phyloP scores from a whole-genome alignment of 2,888 invertebrate genomes.

The Acholoe squamosa region DNA sequence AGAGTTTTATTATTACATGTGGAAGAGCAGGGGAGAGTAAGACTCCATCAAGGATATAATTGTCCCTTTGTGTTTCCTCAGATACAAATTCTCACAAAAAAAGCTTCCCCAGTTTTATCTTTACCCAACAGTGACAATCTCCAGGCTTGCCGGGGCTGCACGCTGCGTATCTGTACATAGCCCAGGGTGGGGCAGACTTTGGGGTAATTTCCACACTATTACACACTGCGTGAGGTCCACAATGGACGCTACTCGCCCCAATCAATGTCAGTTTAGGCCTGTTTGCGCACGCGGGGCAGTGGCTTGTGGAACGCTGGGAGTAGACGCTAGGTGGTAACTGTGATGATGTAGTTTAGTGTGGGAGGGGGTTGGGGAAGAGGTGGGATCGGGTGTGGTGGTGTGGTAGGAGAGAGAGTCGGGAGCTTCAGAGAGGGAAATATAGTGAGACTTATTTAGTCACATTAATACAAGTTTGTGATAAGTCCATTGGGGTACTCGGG shows the following conservation, averaged over 20 bases:
- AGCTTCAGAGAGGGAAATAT: not conserved
- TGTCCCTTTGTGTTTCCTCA: not conserved
- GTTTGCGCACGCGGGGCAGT: constrained; percentile 23
- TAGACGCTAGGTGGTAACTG: not conserved
- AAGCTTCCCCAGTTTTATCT: constrained; percentile 11
- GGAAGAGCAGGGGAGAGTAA: not conserved
- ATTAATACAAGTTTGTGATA: too few relatives aligned
- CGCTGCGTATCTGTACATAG: not conserved
- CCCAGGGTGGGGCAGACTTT: not conserved
- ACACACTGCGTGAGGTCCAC: constrained; percentile 41
- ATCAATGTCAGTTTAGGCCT: constrained; percentile 32
- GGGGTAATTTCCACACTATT: constrained; percentile 30
- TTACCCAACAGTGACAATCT: not conserved
- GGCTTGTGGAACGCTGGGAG: not conserved
- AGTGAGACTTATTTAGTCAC: too few relatives aligned
- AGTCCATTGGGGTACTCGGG: too few relatives aligned
- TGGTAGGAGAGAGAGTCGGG: not conserved
- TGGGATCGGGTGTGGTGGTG: not conserved
- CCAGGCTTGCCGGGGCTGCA: not conserved
- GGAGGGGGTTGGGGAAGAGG: not conserved
- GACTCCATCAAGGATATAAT: constrained; percentile 48
- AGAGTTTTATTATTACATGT: too few relatives aligned
- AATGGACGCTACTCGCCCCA: not conserved
- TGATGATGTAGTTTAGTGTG: not conserved
- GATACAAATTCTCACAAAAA: not conserved